Evolutionary conservation across 2,888 invertebrate species (phyloP).

Genomic region (Chydorus sphaericus): DNA sequence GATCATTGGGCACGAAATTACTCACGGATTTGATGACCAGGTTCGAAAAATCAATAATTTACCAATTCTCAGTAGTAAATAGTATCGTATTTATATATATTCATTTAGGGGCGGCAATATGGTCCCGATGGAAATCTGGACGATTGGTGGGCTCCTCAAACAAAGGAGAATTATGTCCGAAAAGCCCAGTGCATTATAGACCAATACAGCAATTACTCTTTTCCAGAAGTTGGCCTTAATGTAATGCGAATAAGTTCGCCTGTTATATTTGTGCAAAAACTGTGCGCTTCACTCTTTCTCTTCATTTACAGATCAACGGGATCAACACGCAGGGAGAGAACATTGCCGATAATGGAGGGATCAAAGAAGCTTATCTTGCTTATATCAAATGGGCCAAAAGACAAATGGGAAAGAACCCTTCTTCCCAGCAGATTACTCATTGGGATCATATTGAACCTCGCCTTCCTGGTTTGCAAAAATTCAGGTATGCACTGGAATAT

Average conservation of each 20-base stretch:
- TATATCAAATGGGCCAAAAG: conserved; percentile 57
- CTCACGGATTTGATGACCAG: conserved; percentile 43
- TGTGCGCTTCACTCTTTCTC: conserved; percentile 10
- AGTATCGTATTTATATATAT: no score
- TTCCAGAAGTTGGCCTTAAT: conserved; percentile 54
- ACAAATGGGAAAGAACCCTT: conserved; percentile 22
- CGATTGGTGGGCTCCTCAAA: conserved; percentile 81
- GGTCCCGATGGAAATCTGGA: conserved; percentile 79
- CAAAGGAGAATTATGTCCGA: conserved; percentile 64
- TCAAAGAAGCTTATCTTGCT: conserved; percentile 77
- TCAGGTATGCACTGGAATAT: background rate
- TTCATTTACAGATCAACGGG: conserved; percentile 55
- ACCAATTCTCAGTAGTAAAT: no score
- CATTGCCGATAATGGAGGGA: conserved; percentile 87
- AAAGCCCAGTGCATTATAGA: conserved; percentile 81
- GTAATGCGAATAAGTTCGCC: no score
- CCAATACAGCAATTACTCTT: conserved; percentile 83
- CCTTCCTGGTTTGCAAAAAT: conserved; percentile 12
- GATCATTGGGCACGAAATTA: conserved; percentile 83
- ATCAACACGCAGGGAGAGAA: conserved; percentile 87
- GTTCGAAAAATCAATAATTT: no score
- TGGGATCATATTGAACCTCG: conserved; percentile 12
- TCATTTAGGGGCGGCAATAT: conserved; percentile 81
- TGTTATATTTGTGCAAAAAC: no score
- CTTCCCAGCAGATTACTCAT: conserved; percentile 26